These are phyloP conservation scores for Anhinga rufa DNA, from an alignment of 2,113 vertebrate genomes.

Conservation along the genomic window DNA sequence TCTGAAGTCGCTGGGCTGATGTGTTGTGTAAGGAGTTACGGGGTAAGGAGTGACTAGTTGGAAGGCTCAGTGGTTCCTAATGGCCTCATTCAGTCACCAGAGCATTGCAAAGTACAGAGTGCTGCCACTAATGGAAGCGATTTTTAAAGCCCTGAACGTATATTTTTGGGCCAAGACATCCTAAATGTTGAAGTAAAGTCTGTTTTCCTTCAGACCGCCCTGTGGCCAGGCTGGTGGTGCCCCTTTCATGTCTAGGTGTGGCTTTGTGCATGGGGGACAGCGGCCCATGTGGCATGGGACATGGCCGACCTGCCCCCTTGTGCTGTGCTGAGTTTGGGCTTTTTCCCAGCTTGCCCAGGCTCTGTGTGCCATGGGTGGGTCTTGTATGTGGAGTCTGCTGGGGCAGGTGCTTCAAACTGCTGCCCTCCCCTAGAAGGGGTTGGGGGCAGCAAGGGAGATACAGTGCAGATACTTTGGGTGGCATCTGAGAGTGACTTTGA, in stretches of 20 bases:
- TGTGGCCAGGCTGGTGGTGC: background rate
- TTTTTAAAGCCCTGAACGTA: background rate
- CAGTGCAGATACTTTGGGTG: background rate
- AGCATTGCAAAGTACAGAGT: background rate
- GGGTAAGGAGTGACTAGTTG: background rate
- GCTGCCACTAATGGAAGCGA: background rate
- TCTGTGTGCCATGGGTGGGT: background rate
- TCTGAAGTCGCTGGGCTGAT: background rate
- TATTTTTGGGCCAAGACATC: background rate
- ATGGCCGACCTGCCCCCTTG: accelerated
- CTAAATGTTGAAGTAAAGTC: background rate
- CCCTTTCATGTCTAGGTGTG: background rate
- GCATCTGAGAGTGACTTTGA: background rate
- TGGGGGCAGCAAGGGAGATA: background rate
- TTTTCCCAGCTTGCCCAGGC: background rate
- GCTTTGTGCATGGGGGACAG: accelerated
- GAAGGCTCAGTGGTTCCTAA: background rate
- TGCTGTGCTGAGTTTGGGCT: background rate
- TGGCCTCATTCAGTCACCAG: background rate
- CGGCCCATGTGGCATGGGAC: accelerated
- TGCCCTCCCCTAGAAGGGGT: background rate
- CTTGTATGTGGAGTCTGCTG: background rate
- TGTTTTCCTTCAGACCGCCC: accelerated
- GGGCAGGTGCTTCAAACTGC: background rate
- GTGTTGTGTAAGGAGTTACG: accelerated